These are phyloP conservation scores for Sialia sialis DNA, from an alignment of 2,113 vertebrate species.

Conservation along the genomic window DNA sequence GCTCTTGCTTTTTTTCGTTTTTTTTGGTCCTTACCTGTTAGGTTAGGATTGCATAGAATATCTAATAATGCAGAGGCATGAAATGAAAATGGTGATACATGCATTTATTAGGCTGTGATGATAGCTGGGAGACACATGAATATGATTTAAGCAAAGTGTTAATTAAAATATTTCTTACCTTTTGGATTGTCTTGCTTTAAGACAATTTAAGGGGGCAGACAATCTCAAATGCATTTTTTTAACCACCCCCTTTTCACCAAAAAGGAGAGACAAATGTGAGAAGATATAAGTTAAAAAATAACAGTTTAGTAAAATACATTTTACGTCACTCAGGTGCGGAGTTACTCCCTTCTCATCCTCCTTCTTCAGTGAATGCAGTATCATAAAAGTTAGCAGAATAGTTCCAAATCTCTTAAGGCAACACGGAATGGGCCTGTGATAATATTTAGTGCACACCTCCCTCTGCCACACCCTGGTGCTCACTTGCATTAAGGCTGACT, in stretches of 20 bases:
- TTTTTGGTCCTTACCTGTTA: background rate
- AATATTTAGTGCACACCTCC: background rate
- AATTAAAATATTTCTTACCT: background rate
- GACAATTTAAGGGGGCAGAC: rapidly evolving
- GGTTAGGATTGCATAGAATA: background rate
- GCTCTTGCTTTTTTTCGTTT: background rate
- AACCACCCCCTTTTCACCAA: background rate
- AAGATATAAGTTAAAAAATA: background rate
- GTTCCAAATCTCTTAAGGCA: background rate
- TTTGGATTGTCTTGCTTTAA: background rate
- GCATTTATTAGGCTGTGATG: background rate
- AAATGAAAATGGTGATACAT: background rate
- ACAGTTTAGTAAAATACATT: background rate
- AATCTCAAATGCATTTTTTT: background rate
- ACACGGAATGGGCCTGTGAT: rapidly evolving
- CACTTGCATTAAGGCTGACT: background rate
- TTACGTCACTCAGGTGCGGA: background rate
- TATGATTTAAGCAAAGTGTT: background rate
- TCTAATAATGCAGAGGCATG: background rate
- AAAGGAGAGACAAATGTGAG: background rate
- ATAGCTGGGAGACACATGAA: background rate
- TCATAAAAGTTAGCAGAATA: background rate
- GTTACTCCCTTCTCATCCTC: background rate
- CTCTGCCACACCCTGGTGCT: background rate
- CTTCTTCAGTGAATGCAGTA: background rate